Percentiles rank a stretch among this genome's conserved stretches.
Conservation (phyloP, 2,797 vertebrate genomes). For the Falco peregrinus region DNA sequence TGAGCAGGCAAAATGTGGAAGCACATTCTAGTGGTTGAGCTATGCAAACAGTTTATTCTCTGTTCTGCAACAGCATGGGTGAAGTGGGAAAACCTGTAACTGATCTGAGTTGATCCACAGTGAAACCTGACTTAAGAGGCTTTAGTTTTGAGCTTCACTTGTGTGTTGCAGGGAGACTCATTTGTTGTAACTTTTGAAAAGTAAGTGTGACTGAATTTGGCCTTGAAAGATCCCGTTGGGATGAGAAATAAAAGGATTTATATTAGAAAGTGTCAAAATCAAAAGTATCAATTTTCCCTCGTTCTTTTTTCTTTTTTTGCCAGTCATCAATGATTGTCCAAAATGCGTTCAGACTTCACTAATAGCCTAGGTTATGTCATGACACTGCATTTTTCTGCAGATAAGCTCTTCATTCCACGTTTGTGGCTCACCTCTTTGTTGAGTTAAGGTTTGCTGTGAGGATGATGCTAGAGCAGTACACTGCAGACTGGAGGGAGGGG, state of each 20-base stretch:
- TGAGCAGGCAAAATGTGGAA: not conserved
- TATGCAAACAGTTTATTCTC: conserved; percentile 14
- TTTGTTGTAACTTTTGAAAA: conserved; percentile 13
- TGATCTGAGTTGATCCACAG: not conserved
- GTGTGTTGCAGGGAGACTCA: not conserved
- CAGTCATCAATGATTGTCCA: not conserved
- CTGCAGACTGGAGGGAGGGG: not conserved
- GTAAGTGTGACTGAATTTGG: not conserved
- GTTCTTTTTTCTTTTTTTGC: not conserved
- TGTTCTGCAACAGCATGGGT: not conserved
- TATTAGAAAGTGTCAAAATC: not conserved
- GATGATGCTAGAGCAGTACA: not conserved
- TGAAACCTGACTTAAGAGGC: not conserved
- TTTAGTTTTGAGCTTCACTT: not conserved
- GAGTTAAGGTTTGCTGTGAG: not conserved
- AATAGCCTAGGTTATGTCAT: not conserved
- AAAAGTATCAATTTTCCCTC: not conserved
- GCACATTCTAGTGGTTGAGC: not conserved
- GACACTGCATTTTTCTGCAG: not conserved
- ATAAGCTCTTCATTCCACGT: not conserved
- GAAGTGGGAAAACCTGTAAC: not conserved
- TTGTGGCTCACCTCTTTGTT: not conserved
- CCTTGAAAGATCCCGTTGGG: not conserved
- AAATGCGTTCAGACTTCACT: not conserved
- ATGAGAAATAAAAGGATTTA: not conserved